Percentiles rank a stretch among this genome's conserved stretches.
These are phyloP conservation scores for Discoglossus pictus DNA, from an alignment of 2,797 vertebrate genomes.

Conservation along the genomic window DNA sequence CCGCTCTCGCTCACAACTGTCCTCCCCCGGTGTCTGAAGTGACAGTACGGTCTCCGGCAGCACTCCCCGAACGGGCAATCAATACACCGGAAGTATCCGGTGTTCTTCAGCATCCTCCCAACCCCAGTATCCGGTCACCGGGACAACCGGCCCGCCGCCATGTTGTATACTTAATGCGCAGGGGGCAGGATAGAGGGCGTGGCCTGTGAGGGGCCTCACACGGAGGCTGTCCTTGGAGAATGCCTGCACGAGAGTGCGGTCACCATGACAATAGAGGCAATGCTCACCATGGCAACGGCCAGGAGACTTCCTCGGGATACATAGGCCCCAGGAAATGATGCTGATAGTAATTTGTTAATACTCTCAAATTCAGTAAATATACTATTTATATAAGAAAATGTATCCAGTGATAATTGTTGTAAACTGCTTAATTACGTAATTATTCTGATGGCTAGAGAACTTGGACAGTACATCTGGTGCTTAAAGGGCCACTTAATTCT, in stretches of 20 bases:
- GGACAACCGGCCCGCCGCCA: conserved; percentile 57
- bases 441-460: too few relatives aligned
- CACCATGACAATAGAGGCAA: too few relatives aligned
- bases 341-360: too few relatives aligned
- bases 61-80: conserved; percentile 83
- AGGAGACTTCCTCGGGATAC: too few relatives aligned
- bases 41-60: conserved; percentile 92
- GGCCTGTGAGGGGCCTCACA: conserved; percentile 51
- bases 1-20: neutral
- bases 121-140: conserved; percentile 34
- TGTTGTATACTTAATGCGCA: conserved; percentile 57
- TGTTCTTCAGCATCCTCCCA: conserved; percentile 86
- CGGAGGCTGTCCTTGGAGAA: conserved; percentile 44
- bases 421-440: too few relatives aligned
- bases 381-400: too few relatives aligned
- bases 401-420: too few relatives aligned
- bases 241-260: neutral
- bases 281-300: too few relatives aligned
- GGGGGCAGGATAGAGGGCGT: conserved; percentile 48
- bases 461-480: too few relatives aligned
- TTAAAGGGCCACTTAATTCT: too few relatives aligned
- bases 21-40: conserved; percentile 86
- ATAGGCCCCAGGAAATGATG: too few relatives aligned
- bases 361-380: too few relatives aligned
- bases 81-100: conserved; percentile 92